Evolutionary conservation across 2,797 vertebrate genomes (phyloP), one percentile per base, ranked within the genome.

Genomic region (Emydoidea blandingii): DNA sequence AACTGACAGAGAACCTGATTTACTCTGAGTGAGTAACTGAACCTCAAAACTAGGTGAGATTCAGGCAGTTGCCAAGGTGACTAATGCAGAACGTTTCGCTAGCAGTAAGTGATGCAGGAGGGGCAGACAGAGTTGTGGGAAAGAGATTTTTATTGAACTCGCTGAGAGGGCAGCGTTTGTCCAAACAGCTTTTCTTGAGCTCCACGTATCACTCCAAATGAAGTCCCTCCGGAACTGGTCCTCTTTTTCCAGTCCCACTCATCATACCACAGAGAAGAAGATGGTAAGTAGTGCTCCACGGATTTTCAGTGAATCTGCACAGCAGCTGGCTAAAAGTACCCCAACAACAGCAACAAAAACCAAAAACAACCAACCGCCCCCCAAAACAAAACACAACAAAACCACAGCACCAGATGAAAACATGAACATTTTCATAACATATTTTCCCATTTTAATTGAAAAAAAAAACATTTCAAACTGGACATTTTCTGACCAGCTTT

Each of bases 141-240:
- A 56, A 68, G 49, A 84, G 85, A 12, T 29, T 90, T 93, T 53
- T 80, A 37, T 34, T 94, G 81, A 81, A 34, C 72, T 74, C 65
- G 72, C 78, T 89, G 53, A 78, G 86, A 95, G 79, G 78, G 59
- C 62, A 83, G 5, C 88, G 82, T 94, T 96, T 94, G 41, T 95
- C 91, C 72, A 50, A 49, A 87, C 34, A 74, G 81, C 88, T 79
- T 79, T 96, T 95, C 89, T 93, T 94, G 54, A 93, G 94, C 79
- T 92, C 96, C 93, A 91, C 29, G 56, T 91, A 95, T 74, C 92
- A 91, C 82, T 91, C 16, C 59, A 93, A 92, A 84, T 81, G 88
- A 96, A 93, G 91, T 34, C 85, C 57, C 57, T 95, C 92, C 91
- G 93, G 94, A 90, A 96, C 74, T 96, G 82, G 94, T 85, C 86